Conservation (phyloP, 2,113 vertebrate species). For the Melanerpes formicivorus region DNA sequence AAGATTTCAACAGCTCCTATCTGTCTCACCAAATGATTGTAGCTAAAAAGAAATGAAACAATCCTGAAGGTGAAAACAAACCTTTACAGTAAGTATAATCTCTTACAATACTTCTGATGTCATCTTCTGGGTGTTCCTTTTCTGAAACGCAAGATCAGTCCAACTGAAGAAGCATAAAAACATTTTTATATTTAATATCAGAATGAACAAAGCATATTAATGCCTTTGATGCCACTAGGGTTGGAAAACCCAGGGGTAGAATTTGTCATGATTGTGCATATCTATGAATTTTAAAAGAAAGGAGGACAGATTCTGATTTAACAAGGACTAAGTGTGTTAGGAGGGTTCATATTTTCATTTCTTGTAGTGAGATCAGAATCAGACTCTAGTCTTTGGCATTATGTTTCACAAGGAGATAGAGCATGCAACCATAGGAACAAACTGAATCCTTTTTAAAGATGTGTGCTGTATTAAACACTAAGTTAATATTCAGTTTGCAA, state of each 20-base stretch:
- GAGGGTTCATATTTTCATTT: not conserved
- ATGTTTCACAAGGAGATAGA: not conserved
- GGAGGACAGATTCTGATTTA: not conserved
- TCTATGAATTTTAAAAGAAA: slow-evolving; percentile 30
- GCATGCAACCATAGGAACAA: not conserved
- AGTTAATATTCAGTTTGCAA: slow-evolving; percentile 58
- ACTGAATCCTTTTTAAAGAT: not conserved
- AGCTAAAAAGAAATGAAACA: not conserved
- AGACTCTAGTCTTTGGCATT: not conserved
- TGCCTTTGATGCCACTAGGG: not conserved
- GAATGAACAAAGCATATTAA: not conserved
- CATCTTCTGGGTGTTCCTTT: slow-evolving; percentile 40
- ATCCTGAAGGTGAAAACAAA: slow-evolving; percentile 12
- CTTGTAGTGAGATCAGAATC: not conserved
- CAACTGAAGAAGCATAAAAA: not conserved
- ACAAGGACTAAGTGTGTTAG: not conserved
- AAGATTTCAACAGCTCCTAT: not conserved
- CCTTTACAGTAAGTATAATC: not conserved
- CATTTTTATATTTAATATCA: slow-evolving; percentile 14
- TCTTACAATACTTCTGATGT: not conserved
- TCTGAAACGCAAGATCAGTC: not conserved
- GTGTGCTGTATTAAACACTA: slow-evolving; percentile 4
- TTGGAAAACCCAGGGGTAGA: not conserved
- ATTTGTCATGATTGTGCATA: not conserved
- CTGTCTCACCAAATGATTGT: not conserved